Evolutionary conservation across 2,888 invertebrate genomes (phyloP).

Genomic region (Metalampra italica): DNA sequence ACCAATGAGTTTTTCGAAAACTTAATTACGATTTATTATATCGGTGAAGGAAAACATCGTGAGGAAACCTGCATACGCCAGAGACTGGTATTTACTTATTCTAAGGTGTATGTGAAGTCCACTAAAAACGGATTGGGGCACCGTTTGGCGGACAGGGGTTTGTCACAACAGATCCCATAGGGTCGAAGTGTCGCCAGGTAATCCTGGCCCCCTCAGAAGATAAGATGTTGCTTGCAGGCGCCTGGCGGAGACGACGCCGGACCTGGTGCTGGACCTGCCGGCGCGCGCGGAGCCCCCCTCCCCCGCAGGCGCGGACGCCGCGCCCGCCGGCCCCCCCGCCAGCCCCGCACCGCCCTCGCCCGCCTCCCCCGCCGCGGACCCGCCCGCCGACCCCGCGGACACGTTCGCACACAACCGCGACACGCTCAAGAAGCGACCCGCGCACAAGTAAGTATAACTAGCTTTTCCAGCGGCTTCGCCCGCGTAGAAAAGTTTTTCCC

Average conservation of each 20-base stretch:
- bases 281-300: slow-evolving; percentile 49
- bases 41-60: too few relatives aligned
- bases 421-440: slow-evolving; percentile 53
- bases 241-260: slow-evolving; percentile 81
- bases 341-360: slow-evolving; percentile 40
- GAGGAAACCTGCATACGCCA: too few relatives aligned
- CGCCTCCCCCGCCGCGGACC: slow-evolving; percentile 18
- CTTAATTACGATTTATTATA: too few relatives aligned
- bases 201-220: too few relatives aligned
- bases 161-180: too few relatives aligned
- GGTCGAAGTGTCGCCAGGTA: background rate
- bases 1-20: too few relatives aligned
- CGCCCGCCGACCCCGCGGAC: slow-evolving; percentile 45
- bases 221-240: slow-evolving; percentile 50
- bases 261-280: slow-evolving; percentile 91
- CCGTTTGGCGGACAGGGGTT: too few relatives aligned
- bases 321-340: slow-evolving; percentile 37
- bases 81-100: too few relatives aligned
- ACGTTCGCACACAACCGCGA: slow-evolving; percentile 59
- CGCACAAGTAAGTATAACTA: slow-evolving; percentile 25
- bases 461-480: too few relatives aligned
- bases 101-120: too few relatives aligned
- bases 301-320: slow-evolving; percentile 21
- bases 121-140: too few relatives aligned
- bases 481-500: too few relatives aligned